phyloP scores from a whole-genome alignment of 2,113 vertebrate genomes.

The Marmota flaviventris region DNA sequence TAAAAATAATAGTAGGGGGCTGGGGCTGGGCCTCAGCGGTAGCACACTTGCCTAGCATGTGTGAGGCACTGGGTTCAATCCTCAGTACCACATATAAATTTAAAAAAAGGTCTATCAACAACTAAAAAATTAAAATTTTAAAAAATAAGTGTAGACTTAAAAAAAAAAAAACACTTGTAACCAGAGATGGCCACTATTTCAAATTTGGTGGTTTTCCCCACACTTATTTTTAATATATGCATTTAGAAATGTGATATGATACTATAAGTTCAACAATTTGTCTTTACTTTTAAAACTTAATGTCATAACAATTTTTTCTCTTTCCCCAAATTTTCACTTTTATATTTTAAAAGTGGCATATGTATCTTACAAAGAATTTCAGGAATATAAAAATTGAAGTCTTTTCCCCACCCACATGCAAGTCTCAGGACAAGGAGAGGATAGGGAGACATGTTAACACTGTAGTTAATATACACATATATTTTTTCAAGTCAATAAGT shows the following conservation, averaged over 20 bases:
- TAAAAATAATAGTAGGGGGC: neutral
- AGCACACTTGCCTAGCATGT: too few species aligned
- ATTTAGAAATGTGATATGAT: neutral
- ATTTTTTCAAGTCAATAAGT: neutral
- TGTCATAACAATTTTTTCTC: neutral
- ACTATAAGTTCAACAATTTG: neutral
- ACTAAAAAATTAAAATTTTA: too few species aligned
- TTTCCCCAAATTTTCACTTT: constrained; percentile 20
- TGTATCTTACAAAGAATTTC: neutral
- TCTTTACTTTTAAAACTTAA: neutral
- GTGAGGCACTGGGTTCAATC: too few species aligned
- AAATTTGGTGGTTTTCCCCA: neutral
- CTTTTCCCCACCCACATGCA: neutral
- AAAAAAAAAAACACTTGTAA: neutral
- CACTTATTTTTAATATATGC: neutral
- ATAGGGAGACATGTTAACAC: neutral
- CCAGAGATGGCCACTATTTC: neutral
- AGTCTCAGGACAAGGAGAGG: neutral
- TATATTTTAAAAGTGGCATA: neutral
- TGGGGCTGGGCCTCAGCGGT: too few species aligned
- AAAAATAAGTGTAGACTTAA: neutral
- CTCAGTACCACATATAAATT: too few species aligned
- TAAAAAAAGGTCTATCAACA: too few species aligned
- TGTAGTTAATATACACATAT: neutral
- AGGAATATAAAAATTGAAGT: neutral